A percentile compares a stretch with the other conserved stretches of the same genome.
Evolutionary conservation across 2,113 vertebrate genomes (phyloP).

Genomic region (Turdus rufiventris): DNA sequence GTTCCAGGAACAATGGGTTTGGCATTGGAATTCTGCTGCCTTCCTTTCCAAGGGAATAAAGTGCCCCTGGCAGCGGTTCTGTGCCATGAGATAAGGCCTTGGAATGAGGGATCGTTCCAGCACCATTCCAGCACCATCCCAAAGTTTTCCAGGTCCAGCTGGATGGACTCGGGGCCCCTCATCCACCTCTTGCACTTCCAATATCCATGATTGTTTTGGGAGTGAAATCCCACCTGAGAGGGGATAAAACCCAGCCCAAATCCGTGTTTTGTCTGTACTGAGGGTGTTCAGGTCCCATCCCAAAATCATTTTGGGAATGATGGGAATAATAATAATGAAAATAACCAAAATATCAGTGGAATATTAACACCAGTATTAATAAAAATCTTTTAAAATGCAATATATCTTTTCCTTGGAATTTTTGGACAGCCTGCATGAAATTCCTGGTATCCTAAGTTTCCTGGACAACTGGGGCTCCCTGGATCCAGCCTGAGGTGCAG

Average conservation of each 20-base stretch:
- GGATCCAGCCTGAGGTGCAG: accelerated
- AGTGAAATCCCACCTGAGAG: not conserved
- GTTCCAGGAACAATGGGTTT: slow-evolving; percentile 52
- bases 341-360: accelerated
- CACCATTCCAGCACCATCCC: not conserved
- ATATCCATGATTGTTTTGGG: not conserved
- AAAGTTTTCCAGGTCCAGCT: not conserved
- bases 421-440: not conserved
- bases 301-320: not conserved
- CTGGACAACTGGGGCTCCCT: no score
- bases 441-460: no score
- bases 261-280: not conserved
- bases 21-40: not conserved
- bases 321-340: not conserved
- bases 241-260: not conserved
- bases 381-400: accelerated
- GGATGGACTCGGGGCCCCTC: not conserved
- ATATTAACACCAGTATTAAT: not conserved
- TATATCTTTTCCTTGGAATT: not conserved
- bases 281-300: not conserved
- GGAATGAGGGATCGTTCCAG: not conserved
- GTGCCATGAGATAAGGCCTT: not conserved
- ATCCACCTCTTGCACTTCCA: not conserved
- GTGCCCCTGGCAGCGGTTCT: not conserved
- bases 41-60: slow-evolving; percentile 11